Conservation (phyloP, 2,888 invertebrate species). For the Iphiclides podalirius region DNA sequence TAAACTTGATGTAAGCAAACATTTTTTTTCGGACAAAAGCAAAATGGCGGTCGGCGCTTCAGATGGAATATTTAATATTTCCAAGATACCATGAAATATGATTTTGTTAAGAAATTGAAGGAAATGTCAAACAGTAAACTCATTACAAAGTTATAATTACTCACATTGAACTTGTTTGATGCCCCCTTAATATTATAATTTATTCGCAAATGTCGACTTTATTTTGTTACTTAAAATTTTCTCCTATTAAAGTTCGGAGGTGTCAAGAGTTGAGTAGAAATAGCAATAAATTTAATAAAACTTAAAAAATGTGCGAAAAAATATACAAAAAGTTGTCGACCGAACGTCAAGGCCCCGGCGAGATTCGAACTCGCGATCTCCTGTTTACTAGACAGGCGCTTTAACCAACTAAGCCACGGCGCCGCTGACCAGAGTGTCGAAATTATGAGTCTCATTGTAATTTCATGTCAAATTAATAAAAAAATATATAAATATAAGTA, state of each 20-base stretch:
- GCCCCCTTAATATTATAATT: constrained; percentile 8
- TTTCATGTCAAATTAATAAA: not conserved
- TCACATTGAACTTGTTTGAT: not conserved
- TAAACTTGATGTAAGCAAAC: no score
- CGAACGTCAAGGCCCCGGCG: constrained; percentile 58
- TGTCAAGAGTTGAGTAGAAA: no score
- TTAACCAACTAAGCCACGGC: constrained; percentile 88
- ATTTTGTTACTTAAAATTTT: not conserved
- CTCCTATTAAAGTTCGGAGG: not conserved
- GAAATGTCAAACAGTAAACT: constrained; percentile 10
- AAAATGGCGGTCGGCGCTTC: no score
- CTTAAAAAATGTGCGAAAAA: no score
- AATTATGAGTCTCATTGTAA: constrained; percentile 40
- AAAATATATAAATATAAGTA: no score
- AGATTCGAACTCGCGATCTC: constrained; percentile 76
- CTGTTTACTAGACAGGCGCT: constrained; percentile 80
- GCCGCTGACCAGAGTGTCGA: constrained; percentile 45
- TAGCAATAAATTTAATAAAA: no score
- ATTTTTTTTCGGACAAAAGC: no score
- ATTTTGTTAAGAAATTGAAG: not conserved
- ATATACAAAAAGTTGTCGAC: not conserved
- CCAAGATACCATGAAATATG: no score
- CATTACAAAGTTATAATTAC: constrained; percentile 23
- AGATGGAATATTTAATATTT: no score
- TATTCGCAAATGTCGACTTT: constrained; percentile 4